These are phyloP conservation scores for Setophaga coronata DNA, from an alignment of 2,113 vertebrate genomes.

Conservation along the genomic window DNA sequence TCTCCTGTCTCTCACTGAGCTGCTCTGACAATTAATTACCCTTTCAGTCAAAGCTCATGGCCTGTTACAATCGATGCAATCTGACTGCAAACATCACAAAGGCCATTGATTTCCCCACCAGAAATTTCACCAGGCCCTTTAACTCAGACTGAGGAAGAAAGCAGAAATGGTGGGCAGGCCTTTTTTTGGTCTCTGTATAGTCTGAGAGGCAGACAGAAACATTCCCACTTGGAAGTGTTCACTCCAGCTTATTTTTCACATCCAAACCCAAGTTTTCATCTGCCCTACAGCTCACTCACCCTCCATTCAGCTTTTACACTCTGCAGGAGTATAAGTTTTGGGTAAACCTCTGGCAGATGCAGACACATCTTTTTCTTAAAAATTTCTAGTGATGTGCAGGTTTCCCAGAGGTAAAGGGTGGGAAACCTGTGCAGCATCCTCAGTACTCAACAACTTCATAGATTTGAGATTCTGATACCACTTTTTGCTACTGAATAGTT, in stretches of 20 bases:
- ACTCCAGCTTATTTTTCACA: background rate
- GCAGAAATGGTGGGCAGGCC: background rate
- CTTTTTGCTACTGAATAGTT: background rate
- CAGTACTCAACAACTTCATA: background rate
- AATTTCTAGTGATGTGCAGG: background rate
- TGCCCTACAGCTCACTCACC: background rate
- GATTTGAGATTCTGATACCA: rapidly evolving
- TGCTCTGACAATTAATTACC: background rate
- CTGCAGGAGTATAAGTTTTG: background rate
- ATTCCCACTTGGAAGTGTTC: background rate
- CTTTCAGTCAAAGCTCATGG: background rate
- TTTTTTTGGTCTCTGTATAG: background rate
- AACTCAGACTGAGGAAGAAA: background rate
- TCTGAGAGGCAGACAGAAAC: background rate
- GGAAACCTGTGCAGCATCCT: background rate
- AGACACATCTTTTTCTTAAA: background rate
- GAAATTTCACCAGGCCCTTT: background rate
- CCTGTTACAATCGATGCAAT: background rate
- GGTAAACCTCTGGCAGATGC: background rate
- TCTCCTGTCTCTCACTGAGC: background rate
- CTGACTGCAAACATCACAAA: background rate
- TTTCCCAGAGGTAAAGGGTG: background rate
- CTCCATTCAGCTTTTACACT: background rate
- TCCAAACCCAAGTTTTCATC: background rate
- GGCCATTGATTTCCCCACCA: background rate